phyloP scores from a whole-genome alignment of 1,140 invertebrate species.

The Ceratosolen solmsi region DNA sequence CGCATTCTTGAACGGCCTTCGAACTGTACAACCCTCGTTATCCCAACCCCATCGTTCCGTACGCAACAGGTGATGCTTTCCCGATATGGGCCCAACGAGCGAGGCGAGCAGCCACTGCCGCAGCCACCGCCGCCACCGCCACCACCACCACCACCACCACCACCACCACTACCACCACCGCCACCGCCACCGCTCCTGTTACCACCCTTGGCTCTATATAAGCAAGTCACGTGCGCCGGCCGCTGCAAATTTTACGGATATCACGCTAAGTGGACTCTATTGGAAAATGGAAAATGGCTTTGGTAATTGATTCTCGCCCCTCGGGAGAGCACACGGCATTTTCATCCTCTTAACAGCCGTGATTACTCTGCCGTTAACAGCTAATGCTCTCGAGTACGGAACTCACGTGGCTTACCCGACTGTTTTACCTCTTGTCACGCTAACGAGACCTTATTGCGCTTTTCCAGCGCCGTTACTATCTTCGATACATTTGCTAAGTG shows the following conservation, averaged over 20 bases:
- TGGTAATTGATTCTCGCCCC: conserved; percentile 44
- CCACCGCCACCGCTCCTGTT: conserved; percentile 60
- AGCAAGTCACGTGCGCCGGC: conserved; percentile 30
- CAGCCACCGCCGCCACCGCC: conserved; percentile 60
- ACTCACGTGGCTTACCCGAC: background rate
- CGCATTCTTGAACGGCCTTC: conserved; percentile 70
- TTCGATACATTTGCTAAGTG: too few relatives aligned
- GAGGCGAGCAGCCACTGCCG: conserved; percentile 62
- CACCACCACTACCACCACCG: too few relatives aligned
- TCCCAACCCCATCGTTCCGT: conserved; percentile 70
- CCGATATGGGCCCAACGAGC: conserved; percentile 70
- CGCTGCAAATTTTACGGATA: conserved; percentile 28
- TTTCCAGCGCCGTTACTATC: too few relatives aligned
- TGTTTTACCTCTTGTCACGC: background rate
- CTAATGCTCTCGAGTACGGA: background rate
- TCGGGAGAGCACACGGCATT: background rate
- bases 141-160: conserved; percentile 58
- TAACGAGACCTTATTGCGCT: background rate
- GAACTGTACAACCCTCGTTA: conserved; percentile 67
- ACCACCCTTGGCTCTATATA: conserved; percentile 52
- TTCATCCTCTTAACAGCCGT: conserved; percentile 5
- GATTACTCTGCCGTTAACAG: conserved; percentile 13
- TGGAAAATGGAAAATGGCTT: conserved; percentile 43
- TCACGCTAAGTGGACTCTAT: conserved; percentile 25
- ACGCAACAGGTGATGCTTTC: conserved; percentile 74